These are phyloP conservation scores for Tupaia chinensis DNA, from an alignment of 2,113 vertebrate genomes.

Conservation along the genomic window DNA sequence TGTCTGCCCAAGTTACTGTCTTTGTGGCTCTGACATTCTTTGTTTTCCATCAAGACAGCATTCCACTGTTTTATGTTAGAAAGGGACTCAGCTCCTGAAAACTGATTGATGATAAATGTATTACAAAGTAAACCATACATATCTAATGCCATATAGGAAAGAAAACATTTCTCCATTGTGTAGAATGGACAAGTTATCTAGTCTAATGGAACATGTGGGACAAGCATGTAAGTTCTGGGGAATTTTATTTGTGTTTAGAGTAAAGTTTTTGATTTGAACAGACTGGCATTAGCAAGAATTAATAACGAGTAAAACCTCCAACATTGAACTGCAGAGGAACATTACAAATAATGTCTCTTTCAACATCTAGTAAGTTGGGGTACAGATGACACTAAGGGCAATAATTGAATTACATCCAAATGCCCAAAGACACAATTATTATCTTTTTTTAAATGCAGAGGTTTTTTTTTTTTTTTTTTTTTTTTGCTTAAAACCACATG, in stretches of 20 bases:
- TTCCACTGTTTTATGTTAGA: conserved; percentile 59
- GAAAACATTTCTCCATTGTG: conserved; percentile 44
- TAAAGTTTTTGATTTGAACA: conserved; percentile 6
- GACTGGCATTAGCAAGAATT: conserved; percentile 18
- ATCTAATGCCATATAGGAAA: conserved; percentile 64
- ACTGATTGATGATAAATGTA: conserved; percentile 22
- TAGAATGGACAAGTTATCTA: conserved; percentile 38
- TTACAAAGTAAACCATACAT: conserved; percentile 49
- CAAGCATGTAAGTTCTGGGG: background rate
- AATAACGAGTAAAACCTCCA: background rate
- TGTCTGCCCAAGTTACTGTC: conserved; percentile 29
- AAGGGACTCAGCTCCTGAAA: conserved; percentile 55
- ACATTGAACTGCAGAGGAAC: background rate
- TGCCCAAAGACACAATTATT: conserved; percentile 50
- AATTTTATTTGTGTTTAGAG: conserved; percentile 12
- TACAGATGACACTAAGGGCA: background rate
- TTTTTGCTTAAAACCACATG: background rate
- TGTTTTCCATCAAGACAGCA: background rate
- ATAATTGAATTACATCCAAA: conserved; percentile 25
- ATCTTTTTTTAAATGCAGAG: background rate
- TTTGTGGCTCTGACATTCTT: conserved; percentile 67
- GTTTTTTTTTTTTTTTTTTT: conserved; percentile 1
- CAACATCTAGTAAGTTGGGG: background rate
- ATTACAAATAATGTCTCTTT: background rate
- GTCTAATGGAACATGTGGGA: conserved; percentile 39